Conservation (phyloP, 2,113 vertebrate genomes). For the Prolemur simus region DNA sequence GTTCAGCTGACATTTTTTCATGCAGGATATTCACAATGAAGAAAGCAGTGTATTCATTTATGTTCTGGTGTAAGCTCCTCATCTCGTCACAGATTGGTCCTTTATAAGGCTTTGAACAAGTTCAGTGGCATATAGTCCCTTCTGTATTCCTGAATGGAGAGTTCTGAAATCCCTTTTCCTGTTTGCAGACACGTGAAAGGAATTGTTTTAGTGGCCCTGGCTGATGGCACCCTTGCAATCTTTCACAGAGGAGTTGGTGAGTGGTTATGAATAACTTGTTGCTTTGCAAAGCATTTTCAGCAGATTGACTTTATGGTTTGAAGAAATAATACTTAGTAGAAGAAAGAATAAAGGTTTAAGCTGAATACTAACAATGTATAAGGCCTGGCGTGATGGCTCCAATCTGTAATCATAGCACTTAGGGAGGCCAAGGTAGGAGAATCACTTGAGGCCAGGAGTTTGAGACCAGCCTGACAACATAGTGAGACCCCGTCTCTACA, state of each 20-base stretch:
- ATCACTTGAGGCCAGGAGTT: no score
- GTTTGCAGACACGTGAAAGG: conserved; percentile 95
- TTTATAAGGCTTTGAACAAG: background rate
- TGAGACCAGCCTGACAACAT: no score
- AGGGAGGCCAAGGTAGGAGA: no score
- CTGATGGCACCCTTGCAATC: conserved; percentile 96
- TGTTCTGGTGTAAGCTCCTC: background rate
- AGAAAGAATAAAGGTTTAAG: conserved; percentile 18
- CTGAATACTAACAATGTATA: background rate
- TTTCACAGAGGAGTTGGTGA: conserved; percentile 96
- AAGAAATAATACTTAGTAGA: conserved; percentile 37
- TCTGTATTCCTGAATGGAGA: background rate
- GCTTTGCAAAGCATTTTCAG: conserved; percentile 15
- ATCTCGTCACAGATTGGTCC: background rate
- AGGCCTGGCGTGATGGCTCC: no score
- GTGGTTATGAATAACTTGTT: background rate
- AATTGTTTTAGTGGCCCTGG: conserved; percentile 95
- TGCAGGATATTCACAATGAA: background rate
- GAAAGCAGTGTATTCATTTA: background rate
- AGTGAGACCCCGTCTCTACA: no score
- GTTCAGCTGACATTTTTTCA: background rate
- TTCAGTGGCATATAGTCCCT: background rate
- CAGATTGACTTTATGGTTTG: background rate
- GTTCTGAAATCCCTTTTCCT: conserved; percentile 49
- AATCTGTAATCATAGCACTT: no score